Evolutionary conservation across 2,888 invertebrate genomes (phyloP).

Genomic region (Cryptophagus acutangulus): DNA sequence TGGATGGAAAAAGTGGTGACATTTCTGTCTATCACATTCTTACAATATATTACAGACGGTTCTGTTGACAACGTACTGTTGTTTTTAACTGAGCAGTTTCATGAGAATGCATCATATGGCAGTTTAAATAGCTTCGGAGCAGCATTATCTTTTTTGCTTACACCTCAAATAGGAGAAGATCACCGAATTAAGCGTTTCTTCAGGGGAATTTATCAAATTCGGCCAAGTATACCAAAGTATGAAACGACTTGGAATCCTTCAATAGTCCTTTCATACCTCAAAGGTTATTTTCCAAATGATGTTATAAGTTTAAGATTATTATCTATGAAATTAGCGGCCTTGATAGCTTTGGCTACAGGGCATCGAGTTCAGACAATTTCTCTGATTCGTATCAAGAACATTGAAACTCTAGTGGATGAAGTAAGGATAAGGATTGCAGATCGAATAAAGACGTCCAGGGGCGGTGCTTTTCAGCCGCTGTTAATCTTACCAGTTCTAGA

Average conservation of each 20-base stretch:
- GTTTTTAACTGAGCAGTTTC: constrained; percentile 12
- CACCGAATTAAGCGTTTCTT: constrained; percentile 23
- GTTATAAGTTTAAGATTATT: constrained; percentile 12
- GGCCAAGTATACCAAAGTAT: constrained; percentile 25
- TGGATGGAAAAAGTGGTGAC: too few species aligned
- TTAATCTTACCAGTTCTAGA: constrained; percentile 17
- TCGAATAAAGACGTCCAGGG: constrained; percentile 13
- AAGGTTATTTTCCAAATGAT: constrained; percentile 1
- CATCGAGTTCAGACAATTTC: constrained; percentile 21
- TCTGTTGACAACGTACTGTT: too few species aligned
- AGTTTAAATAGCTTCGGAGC: constrained; percentile 26
- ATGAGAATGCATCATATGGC: constrained; percentile 18
- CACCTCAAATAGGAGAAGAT: constrained; percentile 16
- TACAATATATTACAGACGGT: too few species aligned
- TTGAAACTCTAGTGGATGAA: constrained; percentile 8
- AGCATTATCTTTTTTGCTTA: constrained; percentile 24
- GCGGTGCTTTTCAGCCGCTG: constrained; percentile 14
- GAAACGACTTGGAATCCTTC: constrained; percentile 31
- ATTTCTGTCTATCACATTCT: too few species aligned
- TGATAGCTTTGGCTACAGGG: constrained; percentile 23
- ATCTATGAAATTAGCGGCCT: constrained; percentile 18
- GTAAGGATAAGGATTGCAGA: constrained; percentile 19
- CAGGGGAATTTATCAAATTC: constrained; percentile 20
- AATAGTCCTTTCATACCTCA: constrained; percentile 15
- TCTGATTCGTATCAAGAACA: constrained; percentile 13